Conservation (phyloP, 92 coral and sea anemone species). For the Parazoanthus atlanticus region DNA sequence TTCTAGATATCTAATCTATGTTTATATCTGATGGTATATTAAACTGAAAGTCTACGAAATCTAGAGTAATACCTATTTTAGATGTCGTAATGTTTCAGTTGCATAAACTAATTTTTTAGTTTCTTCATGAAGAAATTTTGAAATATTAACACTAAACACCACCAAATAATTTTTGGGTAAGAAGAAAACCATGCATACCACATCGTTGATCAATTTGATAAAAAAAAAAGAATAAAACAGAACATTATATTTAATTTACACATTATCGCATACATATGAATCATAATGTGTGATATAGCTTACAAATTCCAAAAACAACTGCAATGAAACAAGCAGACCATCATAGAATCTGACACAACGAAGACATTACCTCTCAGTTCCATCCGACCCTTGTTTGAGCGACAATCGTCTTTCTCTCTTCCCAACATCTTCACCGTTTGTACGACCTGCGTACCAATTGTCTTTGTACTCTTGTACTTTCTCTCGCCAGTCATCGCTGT, state of each 20-base stretch:
- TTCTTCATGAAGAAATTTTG: not conserved
- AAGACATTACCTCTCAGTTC: constrained; percentile 9
- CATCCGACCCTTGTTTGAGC: constrained; percentile 2
- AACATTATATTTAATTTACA: not conserved
- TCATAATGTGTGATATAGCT: no score
- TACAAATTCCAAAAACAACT: not conserved
- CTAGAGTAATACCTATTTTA: no score
- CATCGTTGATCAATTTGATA: not conserved
- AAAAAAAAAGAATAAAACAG: not conserved
- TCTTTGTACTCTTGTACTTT: constrained; percentile 9
- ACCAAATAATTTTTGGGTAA: not conserved
- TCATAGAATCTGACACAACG: not conserved
- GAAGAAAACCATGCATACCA: not conserved
- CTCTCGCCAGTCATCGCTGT: constrained; percentile 26
- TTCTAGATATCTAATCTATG: no score
- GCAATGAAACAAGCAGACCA: not conserved
- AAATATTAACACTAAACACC: not conserved
- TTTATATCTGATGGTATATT: no score
- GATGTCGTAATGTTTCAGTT: no score
- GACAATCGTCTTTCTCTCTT: not conserved
- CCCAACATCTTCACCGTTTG: not conserved
- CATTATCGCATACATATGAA: no score
- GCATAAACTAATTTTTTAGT: no score
- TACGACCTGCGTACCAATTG: not conserved
- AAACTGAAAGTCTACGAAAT: no score